Evolutionary conservation across 2,888 invertebrate genomes (phyloP), one percentile per base, ranked within the genome.

Genomic region (Atrina japonica): DNA sequence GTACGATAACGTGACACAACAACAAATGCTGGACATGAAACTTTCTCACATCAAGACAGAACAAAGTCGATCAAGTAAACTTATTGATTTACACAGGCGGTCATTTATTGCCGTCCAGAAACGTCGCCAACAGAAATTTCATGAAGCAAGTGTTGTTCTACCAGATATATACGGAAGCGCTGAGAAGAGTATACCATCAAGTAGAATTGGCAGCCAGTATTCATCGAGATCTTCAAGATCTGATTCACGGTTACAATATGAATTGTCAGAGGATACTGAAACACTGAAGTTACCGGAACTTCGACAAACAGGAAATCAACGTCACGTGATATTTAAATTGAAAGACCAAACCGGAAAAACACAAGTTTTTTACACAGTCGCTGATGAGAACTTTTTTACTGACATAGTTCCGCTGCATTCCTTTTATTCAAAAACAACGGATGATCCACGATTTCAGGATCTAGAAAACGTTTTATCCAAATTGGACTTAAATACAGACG

Each of bases 1-100:
- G 2, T 86, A 87, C 63, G 88, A 88, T 73, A 88, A 88, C 60
- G 83, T 85, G 0, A 86, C 86, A 7, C 86, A 86, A 69, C 85
- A 86, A 55, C 85, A 86, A 66, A 84, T 86, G 79, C 77, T 88
- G 27, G 82, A 86, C 50, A 82, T 83, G 16, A 84, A 85, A 68
- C 59, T 87, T 16, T 78, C 82, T 0, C 66, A 80, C 25, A 78
- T 87, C 6, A 77, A 77, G 47, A 71, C 81, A 18, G 86, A 86
- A 66, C 71, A 82, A 60, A 67, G 77, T 40, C 71, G 84, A 56
- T 71, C 73, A 0, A 69, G 73, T 6, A 75, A 78, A 16, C 68
- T 83, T 3, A 69, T 86, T n/a, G 84, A 86, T 55, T 67, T 85
- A 52, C 85, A 86, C 66, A 78, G 68, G 52, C 63, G 73, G 7